These are phyloP conservation scores for Oxytorus armatus DNA, from an alignment of 2,888 invertebrate species.

Conservation along the genomic window DNA sequence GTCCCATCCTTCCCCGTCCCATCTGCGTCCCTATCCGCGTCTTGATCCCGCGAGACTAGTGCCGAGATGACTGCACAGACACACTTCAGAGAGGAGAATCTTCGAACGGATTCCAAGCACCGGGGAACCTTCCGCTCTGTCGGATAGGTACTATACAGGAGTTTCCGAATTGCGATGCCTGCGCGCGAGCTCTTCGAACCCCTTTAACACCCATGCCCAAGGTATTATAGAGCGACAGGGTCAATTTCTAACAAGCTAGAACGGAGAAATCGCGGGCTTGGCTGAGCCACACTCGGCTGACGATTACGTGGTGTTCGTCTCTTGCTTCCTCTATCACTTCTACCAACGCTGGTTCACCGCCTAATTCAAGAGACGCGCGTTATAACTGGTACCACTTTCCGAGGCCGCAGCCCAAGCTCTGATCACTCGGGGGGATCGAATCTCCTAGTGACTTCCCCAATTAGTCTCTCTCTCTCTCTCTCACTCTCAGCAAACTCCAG, in stretches of 20 bases:
- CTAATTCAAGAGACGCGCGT: slow-evolving; percentile 26
- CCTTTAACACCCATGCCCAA: slow-evolving; percentile 52
- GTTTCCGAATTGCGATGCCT: slow-evolving; percentile 58
- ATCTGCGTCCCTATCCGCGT: neutral
- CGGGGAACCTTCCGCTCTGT: slow-evolving; percentile 29
- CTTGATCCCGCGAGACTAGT: slow-evolving; percentile 22
- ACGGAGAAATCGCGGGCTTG: slow-evolving; percentile 17
- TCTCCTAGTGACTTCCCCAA: slow-evolving; percentile 70
- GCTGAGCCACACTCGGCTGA: slow-evolving; percentile 56
- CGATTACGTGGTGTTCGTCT: slow-evolving; percentile 52
- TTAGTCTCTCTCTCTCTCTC: slow-evolving; percentile 53
- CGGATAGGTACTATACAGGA: slow-evolving; percentile 40
- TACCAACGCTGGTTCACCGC: slow-evolving; percentile 45
- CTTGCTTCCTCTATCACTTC: slow-evolving; percentile 55
- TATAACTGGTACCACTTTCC: slow-evolving; percentile 51
- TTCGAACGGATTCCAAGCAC: slow-evolving; percentile 16
- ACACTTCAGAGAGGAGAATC: slow-evolving; percentile 15
- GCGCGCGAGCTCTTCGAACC: slow-evolving; percentile 45
- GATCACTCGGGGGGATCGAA: slow-evolving; percentile 45
- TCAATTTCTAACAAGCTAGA: slow-evolving; percentile 58
- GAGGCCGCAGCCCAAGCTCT: slow-evolving; percentile 28
- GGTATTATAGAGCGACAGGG: slow-evolving; percentile 48
- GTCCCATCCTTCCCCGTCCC: slow-evolving; percentile 22
- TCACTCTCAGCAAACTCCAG: slow-evolving; percentile 15
- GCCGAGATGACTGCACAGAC: slow-evolving; percentile 38